Conservation (phyloP, 2,888 invertebrate genomes). For the Idaea biselata region DNA sequence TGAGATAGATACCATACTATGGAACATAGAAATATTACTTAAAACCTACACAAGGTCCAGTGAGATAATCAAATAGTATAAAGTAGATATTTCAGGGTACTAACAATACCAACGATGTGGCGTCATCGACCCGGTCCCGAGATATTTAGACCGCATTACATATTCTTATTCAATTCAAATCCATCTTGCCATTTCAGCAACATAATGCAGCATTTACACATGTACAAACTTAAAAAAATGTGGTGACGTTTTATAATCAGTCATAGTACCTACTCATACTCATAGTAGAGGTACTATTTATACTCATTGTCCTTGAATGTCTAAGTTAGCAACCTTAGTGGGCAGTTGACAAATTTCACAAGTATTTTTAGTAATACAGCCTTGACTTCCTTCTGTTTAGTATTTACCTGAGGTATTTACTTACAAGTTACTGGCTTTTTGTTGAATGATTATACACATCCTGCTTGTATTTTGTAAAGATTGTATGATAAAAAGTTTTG, state of each 20-base stretch:
- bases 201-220: too few relatives aligned
- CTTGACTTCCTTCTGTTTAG: constrained; percentile 21
- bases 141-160: too few relatives aligned
- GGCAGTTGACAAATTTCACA: constrained; percentile 38
- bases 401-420: too few relatives aligned
- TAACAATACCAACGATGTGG: too few relatives aligned
- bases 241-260: not conserved
- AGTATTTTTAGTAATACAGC: constrained; percentile 30
- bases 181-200: too few relatives aligned
- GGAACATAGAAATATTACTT: too few relatives aligned
- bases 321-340: constrained; percentile 29
- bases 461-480: constrained; percentile 9
- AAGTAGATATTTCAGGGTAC: too few relatives aligned
- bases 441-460: constrained; percentile 13
- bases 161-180: too few relatives aligned
- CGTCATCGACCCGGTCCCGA: too few relatives aligned
- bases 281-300: not conserved
- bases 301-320: constrained; percentile 31
- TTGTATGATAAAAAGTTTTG: not conserved
- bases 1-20: too few relatives aligned
- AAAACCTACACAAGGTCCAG: too few relatives aligned
- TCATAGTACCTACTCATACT: not conserved
- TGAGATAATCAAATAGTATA: too few relatives aligned
- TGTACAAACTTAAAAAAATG: not conserved
- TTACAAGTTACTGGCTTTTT: constrained; percentile 5